A percentile compares a stretch with the other conserved stretches of the same genome.
Conservation (phyloP, 2,113 vertebrate genomes). For the Cryptoleucopteryx plumbea region DNA sequence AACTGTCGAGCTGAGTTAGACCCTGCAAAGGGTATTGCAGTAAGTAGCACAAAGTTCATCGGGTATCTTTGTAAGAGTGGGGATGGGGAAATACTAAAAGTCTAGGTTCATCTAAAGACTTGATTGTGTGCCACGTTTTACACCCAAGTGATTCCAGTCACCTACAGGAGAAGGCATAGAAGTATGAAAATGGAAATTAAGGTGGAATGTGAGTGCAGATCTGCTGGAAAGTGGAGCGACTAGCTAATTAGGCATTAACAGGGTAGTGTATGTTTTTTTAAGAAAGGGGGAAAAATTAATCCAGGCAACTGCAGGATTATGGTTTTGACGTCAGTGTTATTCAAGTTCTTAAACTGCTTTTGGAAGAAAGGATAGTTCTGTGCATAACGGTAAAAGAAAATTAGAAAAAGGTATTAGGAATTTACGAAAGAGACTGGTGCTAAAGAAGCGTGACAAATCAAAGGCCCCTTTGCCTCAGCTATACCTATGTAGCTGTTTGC, state of each 20-base stretch:
- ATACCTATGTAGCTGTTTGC: not conserved
- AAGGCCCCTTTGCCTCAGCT: not conserved
- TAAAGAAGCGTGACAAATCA: not conserved
- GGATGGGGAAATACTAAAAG: not conserved
- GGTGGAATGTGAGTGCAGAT: not conserved
- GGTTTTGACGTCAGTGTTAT: not conserved
- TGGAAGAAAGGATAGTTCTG: not conserved
- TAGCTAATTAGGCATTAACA: not conserved
- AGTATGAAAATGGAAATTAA: not conserved
- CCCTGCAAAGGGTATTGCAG: not conserved
- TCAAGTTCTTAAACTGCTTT: constrained; percentile 5
- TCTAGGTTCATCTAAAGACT: not conserved
- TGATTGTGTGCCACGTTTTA: not conserved
- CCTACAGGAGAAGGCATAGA: not conserved
- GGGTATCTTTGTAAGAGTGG: not conserved
- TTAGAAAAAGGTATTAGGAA: not conserved
- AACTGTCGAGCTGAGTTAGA: not conserved
- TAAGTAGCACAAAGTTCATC: not conserved
- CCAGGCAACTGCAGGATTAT: not conserved
- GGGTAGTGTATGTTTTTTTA: not conserved
- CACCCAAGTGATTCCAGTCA: not conserved
- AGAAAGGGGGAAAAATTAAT: not conserved
- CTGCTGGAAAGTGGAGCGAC: not conserved
- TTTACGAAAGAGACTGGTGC: not conserved
- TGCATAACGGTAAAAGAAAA: not conserved